Evolutionary conservation across 2,113 vertebrate genomes (phyloP).

Genomic region (Pteruthius melanotis): DNA sequence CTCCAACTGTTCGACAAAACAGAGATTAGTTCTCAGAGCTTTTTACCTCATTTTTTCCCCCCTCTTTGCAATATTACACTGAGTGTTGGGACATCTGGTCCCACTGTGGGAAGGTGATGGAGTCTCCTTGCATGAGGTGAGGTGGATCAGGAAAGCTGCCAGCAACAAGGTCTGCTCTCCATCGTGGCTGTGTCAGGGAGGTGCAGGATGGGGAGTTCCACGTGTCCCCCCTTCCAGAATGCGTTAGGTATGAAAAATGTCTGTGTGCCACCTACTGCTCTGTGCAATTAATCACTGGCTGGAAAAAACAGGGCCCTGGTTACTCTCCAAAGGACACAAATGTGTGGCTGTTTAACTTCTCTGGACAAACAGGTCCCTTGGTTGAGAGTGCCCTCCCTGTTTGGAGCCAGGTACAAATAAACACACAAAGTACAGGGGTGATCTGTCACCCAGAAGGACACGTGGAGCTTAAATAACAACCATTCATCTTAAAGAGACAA

Average conservation of each 20-base stretch:
- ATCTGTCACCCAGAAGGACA: background rate
- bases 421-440: background rate
- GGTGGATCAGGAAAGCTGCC: conserved; percentile 47
- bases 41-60: background rate
- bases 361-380: background rate
- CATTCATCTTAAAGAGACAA: background rate
- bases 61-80: background rate
- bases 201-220: background rate
- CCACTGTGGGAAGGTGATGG: conserved; percentile 43
- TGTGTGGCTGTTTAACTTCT: background rate
- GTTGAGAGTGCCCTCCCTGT: background rate
- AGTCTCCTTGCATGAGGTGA: conserved; percentile 24
- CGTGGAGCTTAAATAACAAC: background rate
- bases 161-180: conserved; percentile 34
- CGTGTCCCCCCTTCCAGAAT: background rate
- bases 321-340: background rate
- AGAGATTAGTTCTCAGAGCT: conserved; percentile 31
- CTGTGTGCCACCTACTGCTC: background rate
- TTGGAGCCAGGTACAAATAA: background rate
- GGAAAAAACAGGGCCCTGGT: background rate
- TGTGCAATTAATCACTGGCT: conserved; percentile 14
- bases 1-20: conserved; percentile 54
- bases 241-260: background rate
- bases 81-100: conserved; percentile 56
- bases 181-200: background rate